Base-by-base conservation (phyloP, 2,113 vertebrate genomes). In the Xiphophorus maculatus region DNA sequence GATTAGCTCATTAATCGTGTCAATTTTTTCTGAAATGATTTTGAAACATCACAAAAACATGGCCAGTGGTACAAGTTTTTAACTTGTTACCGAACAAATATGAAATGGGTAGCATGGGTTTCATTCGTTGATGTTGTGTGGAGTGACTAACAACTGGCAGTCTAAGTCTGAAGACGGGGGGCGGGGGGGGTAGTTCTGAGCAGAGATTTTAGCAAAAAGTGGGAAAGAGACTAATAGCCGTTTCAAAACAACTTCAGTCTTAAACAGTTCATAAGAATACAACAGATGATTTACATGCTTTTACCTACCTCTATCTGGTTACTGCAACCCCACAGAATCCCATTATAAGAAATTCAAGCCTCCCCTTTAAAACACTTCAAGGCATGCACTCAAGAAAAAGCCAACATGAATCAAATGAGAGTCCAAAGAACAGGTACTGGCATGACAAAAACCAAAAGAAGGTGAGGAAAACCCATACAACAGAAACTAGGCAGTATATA, bases 361-460 rank as follows among this genome's bases (percentile, higher is more conserved):
- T 11, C 14, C 15, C 22, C 28, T 22, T 28, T 28, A 10, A 69
- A 51, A 82, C 75, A 71, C 81, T 69, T 67, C 4, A 14, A 66
- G n/a, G 22, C 12, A 14, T 25, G 40, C 1, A 15, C 25, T 66
- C 35, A 13, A 66, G n/a, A 66, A 22, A 27, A 27, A 42, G 5
- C 27, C 25, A 6, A 66, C 35, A 28, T 11, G 25, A 66, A 27
- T 66, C 14, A 13, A 66, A 66, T n/a, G 2, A 40, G 9, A 35
- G 63, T 65, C 32, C 35, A 66, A 40, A 29, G 29, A 63, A 17
- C 64, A 66, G 64, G 64, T 66, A 13, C 33, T 66, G 33, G 32
- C 33, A 40, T 66, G 64, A 40, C 22, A 40, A 66, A 35, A 66
- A 27, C 33, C 17, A 22, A 30, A 32, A 63, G 30, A 63, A 17